Percentiles rank a stretch among this genome's conserved stretches.
These are phyloP conservation scores for Bimastos eiseni DNA, from an alignment of 2,888 invertebrate species.

Conservation along the genomic window DNA sequence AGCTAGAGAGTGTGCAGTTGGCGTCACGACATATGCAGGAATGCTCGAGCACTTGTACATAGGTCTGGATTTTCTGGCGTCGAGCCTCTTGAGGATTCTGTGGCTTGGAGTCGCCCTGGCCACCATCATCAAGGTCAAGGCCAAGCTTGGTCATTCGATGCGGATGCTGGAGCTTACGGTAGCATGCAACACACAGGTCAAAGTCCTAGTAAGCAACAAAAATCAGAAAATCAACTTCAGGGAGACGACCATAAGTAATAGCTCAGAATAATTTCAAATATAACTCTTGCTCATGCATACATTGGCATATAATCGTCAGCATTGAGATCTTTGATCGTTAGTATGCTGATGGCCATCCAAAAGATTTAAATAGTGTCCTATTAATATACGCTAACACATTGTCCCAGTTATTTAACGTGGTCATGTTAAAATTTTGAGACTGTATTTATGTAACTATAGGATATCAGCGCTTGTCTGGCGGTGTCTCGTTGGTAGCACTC, in stretches of 20 bases:
- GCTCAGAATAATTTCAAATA: neutral
- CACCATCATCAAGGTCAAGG: conserved; percentile 63
- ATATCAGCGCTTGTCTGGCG: no score
- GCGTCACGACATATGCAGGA: conserved; percentile 98
- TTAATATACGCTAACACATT: neutral
- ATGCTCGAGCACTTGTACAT: conserved; percentile 90
- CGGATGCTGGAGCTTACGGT: conserved; percentile 89
- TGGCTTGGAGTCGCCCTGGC: conserved; percentile 65
- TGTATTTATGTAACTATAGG: neutral
- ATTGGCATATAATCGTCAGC: neutral
- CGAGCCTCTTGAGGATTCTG: conserved; percentile 83
- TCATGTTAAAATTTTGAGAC: neutral
- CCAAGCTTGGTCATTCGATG: conserved; percentile 98
- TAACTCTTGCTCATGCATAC: neutral
- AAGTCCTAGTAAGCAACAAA: conserved; percentile 74
- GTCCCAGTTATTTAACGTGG: neutral
- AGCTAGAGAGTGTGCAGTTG: conserved; percentile 94
- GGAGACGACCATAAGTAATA: neutral
- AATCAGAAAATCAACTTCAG: neutral
- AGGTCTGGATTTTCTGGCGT: conserved; percentile 84
- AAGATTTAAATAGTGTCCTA: neutral
- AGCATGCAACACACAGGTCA: conserved; percentile 93
- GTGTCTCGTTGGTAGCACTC: no score
- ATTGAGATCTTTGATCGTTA: neutral
- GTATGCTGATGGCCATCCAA: no score